Percentiles rank a stretch among this genome's conserved stretches.
phyloP scores from a whole-genome alignment of 2,113 vertebrate genomes.

The Sitta europaea region DNA sequence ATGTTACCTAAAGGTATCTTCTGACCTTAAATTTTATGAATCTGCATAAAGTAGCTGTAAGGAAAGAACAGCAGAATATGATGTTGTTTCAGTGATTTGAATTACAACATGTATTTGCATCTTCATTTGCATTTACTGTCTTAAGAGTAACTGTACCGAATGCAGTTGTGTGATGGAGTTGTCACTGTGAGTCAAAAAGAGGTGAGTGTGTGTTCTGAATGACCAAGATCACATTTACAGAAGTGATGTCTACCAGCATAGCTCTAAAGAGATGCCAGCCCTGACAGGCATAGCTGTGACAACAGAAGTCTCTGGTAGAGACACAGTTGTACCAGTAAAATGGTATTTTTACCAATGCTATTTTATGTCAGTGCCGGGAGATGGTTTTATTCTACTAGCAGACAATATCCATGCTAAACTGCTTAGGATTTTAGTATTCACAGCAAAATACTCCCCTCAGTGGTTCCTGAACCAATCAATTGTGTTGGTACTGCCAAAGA shows the following conservation, averaged over 20 bases:
- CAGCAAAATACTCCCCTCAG: neutral
- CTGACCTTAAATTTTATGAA: conserved; percentile 33
- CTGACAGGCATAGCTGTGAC: neutral
- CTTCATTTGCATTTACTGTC: conserved; percentile 40
- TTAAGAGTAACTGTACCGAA: conserved; percentile 28
- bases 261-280: conserved; percentile 7
- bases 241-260: neutral
- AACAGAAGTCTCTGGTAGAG: conserved; percentile 17
- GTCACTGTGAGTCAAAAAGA: neutral
- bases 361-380: neutral
- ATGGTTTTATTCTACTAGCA: neutral
- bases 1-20: conserved; percentile 49
- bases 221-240: neutral
- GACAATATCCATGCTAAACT: neutral
- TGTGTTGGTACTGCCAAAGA: neutral
- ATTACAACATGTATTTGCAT: conserved; percentile 44
- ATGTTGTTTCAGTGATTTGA: conserved; percentile 41
- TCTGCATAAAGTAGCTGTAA: conserved; percentile 31
- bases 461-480: conserved; percentile 5
- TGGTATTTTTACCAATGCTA: neutral
- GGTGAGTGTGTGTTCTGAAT: neutral
- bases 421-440: conserved; percentile 5
- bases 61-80: neutral
- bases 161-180: neutral
- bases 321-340: neutral